A percentile compares a stretch with the other conserved stretches of the same genome.
Evolutionary conservation across 2,888 invertebrate genomes (phyloP).

Genomic region (Amphipoea lucens): DNA sequence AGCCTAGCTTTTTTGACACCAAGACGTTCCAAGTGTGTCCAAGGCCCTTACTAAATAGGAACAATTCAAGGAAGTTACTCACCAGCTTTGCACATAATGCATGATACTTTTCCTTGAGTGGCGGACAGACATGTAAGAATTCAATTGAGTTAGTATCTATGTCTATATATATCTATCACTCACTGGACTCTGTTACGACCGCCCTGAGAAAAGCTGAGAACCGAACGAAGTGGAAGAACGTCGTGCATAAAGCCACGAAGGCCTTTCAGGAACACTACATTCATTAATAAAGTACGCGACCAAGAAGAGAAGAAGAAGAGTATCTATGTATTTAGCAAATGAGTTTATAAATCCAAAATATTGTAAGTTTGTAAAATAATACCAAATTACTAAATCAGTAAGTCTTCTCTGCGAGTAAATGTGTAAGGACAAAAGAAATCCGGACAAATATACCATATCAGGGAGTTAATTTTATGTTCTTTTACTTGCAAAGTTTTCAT

Average conservation of each 20-base stretch:
- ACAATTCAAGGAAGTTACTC: constrained; percentile 82
- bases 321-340: neutral
- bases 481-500: neutral
- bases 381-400: neutral
- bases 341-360: neutral
- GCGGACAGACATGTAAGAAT: constrained; percentile 75
- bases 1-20: neutral
- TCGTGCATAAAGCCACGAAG: no score
- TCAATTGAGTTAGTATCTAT: constrained; percentile 23
- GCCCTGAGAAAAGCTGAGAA: no score
- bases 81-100: constrained; percentile 96
- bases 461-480: neutral
- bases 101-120: constrained; percentile 94
- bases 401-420: neutral
- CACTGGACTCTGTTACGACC: no score
- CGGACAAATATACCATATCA: neutral
- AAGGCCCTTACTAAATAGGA: neutral
- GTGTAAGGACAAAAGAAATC: neutral
- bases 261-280: no score
- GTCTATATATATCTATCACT: neutral
- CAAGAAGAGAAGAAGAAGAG: neutral
- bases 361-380: neutral
- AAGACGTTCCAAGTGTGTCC: neutral
- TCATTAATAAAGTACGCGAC: no score
- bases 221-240: no score